Evolutionary conservation across 2,113 vertebrate species (phyloP), one percentile per base, ranked within the genome.

Genomic region (Neopipo cinnamomea): DNA sequence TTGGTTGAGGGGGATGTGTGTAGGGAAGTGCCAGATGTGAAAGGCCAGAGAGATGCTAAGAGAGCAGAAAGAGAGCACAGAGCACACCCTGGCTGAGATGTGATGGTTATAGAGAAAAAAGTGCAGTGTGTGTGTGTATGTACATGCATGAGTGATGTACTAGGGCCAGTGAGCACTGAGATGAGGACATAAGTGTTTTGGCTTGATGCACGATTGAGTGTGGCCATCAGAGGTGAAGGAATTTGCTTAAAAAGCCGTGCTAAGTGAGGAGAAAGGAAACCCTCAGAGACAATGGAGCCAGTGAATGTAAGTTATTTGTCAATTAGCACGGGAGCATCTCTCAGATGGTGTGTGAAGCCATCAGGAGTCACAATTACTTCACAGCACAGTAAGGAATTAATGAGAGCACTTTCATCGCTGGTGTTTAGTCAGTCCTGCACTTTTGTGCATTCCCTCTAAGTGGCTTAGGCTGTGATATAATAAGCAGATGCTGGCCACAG

Each of bases 201-300:
- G 46, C 44, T 12, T 23, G 3, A 73, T 55, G 5, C 2, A 0
- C 82, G 35, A 39, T 8, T 58, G 53, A 63, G 73, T 56, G 61
- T 82, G 71, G 33, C 33, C 65, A 65, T 31, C 71, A 63, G 85
- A 73, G 67, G 30, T 80, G 67, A 95, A 89, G 35, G 59, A 90
- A 92, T 91, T 73, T 94, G 94, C 78, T 91, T 68, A 39, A 78
- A 87, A 87, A 92, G 70, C 73, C 4, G 0, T 79, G 66, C 46
- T 91, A 79, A 92, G 49, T 73, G 88, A 56, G 49, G 67, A 72
- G 81, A 88, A 75, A 70, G 58, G 71, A 94, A 96, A 85, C 59
- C 37, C 78, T 79, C 53, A 35, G 71, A 82, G 85, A 67, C 70
- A 65, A 15, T 7, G 41, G 31, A 94, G 85, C 58, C 78, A 62